phyloP scores from a whole-genome alignment of 1,140 invertebrate species.

The Pseudachorutes palmiensis region DNA sequence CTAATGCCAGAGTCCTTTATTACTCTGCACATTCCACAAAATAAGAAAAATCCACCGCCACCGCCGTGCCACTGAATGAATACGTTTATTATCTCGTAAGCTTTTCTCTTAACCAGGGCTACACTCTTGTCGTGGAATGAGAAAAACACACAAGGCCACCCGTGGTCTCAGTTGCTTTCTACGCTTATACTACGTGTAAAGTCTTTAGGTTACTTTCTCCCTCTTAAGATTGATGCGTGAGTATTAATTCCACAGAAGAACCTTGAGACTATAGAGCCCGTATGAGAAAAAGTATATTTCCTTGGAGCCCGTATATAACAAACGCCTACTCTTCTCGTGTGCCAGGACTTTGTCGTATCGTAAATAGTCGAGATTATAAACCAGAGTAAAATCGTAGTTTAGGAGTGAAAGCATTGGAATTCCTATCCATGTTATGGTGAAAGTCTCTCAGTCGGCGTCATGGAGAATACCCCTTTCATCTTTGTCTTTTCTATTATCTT shows the following conservation, averaged over 20 bases:
- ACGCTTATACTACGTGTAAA: neutral
- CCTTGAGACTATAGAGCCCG: neutral
- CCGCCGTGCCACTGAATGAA: neutral
- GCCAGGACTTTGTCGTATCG: neutral
- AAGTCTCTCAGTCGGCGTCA: neutral
- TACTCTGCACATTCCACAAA: neutral
- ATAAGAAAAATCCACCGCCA: neutral
- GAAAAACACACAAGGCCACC: neutral
- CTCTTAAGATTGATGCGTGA: neutral
- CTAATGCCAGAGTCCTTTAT: neutral
- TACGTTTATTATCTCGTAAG: neutral
- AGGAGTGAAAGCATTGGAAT: neutral
- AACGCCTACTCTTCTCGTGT: neutral
- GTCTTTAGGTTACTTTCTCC: neutral
- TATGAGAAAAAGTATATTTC: neutral
- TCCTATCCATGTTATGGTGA: neutral
- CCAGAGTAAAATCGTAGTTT: neutral
- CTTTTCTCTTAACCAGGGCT: neutral
- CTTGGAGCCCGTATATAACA: neutral
- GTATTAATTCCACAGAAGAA: neutral
- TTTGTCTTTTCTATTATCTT: constrained; percentile 6
- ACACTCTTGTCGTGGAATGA: neutral
- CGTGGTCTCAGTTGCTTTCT: neutral
- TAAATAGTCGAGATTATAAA: constrained; percentile 11
- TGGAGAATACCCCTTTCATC: neutral